Conservation (phyloP, 2,888 invertebrate genomes). For the Scaptomyza caliginosa region DNA sequence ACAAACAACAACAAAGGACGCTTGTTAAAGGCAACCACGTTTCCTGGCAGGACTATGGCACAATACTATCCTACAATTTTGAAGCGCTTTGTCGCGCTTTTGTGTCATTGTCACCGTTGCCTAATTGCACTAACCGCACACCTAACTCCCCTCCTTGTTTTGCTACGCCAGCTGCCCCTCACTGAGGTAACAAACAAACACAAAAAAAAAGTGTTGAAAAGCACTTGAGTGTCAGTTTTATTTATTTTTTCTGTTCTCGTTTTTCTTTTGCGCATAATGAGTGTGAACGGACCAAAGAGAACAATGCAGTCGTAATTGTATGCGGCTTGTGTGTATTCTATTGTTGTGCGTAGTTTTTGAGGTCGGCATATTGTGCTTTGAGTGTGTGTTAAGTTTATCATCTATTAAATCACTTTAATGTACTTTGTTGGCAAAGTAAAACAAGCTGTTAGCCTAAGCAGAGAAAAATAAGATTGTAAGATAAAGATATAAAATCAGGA, state of each 20-base stretch:
- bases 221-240: conserved; percentile 65
- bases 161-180: background rate
- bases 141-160: conserved; percentile 1
- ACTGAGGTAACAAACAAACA: background rate
- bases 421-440: conserved; percentile 41
- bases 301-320: conserved; percentile 74
- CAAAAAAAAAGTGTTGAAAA: conserved; percentile 59
- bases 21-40: conserved; percentile 61
- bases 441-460: background rate
- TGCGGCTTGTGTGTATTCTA: conserved; percentile 52
- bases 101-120: conserved; percentile 76
- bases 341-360: conserved; percentile 60
- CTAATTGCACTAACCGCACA: conserved; percentile 74
- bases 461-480: conserved; percentile 7
- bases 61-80: conserved; percentile 33
- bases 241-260: conserved; percentile 13
- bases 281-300: conserved; percentile 57
- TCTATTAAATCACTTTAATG: conserved; percentile 75
- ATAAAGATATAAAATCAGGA: too few relatives aligned
- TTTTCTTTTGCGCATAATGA: conserved; percentile 48
- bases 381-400: conserved; percentile 67
- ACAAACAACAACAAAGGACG: conserved; percentile 54
- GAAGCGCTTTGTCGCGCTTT: conserved; percentile 71
- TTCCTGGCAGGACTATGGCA: conserved; percentile 39
- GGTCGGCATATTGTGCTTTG: conserved; percentile 53